Evolutionary conservation across 2,797 vertebrate species (phyloP).

Genomic region (Enteromius radiatus): DNA sequence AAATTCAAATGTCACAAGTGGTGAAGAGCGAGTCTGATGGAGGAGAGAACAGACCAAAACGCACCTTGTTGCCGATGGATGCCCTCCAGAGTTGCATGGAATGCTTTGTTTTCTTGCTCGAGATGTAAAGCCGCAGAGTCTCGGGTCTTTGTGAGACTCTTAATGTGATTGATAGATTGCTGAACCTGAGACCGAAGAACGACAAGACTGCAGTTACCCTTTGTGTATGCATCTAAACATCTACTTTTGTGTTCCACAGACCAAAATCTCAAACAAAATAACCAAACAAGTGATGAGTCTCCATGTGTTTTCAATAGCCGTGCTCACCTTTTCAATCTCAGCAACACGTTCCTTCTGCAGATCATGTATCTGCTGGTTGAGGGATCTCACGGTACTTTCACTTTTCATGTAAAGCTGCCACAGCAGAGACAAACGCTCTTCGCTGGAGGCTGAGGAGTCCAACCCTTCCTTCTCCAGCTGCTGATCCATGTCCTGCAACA

Average conservation of each 20-base stretch:
- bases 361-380: constrained; percentile 63
- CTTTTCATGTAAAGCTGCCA: constrained; percentile 62
- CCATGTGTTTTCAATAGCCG: not conserved
- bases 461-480: constrained; percentile 67
- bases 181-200: constrained; percentile 72
- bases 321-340: constrained; percentile 70
- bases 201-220: not conserved
- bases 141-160: constrained; percentile 75
- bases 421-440: constrained; percentile 64
- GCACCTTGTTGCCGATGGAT: constrained; percentile 77
- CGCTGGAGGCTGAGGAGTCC: constrained; percentile 49
- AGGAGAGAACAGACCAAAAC: not conserved
- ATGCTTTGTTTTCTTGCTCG: constrained; percentile 80
- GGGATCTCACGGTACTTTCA: constrained; percentile 53
- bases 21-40: not conserved
- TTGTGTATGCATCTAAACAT: not conserved
- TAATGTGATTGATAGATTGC: constrained; percentile 78
- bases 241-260: not conserved
- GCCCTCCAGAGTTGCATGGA: constrained; percentile 72
- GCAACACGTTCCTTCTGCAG: constrained; percentile 65
- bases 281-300: not conserved
- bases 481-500: constrained; percentile 61
- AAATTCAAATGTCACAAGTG: not conserved
- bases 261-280: not conserved
- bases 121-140: constrained; percentile 71